Evolutionary conservation across 1,140 invertebrate genomes (phyloP).

Genomic region (Heliconius hewitsoni): DNA sequence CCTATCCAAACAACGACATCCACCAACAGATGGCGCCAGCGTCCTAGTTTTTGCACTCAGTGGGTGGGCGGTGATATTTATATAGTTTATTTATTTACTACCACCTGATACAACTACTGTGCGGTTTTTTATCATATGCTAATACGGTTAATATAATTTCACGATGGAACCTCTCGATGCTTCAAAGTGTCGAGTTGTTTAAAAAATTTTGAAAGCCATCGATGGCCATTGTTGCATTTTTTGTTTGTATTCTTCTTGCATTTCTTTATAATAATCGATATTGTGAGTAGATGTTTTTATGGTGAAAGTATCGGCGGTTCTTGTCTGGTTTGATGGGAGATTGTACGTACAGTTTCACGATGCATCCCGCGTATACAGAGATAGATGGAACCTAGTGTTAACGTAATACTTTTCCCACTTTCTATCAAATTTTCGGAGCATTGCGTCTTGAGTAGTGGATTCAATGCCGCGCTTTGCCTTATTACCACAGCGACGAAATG

Average conservation of each 20-base stretch:
- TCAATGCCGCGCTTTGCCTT: no score
- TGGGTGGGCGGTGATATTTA: constrained; percentile 50
- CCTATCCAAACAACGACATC: constrained; percentile 31
- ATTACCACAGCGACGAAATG: no score
- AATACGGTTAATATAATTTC: constrained; percentile 27
- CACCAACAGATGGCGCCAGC: constrained; percentile 40
- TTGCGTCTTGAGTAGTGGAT: no score
- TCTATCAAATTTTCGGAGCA: no score
- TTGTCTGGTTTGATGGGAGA: no score
- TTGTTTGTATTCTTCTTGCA: background rate
- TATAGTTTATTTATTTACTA: constrained; percentile 52
- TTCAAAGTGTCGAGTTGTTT: constrained; percentile 20
- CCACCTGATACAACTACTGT: constrained; percentile 37
- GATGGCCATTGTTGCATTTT: background rate
- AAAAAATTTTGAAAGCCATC: background rate
- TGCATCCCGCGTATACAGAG: no score
- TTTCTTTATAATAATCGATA: background rate
- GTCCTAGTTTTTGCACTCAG: constrained; percentile 52
- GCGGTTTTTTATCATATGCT: constrained; percentile 37
- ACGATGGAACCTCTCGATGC: constrained; percentile 20
- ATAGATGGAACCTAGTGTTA: no score
- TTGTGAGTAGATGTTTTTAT: background rate
- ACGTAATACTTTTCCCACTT: no score
- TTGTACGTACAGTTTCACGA: background rate
- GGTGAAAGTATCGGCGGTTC: background rate